Conservation (phyloP, 2,797 vertebrate genomes). For the Arctocebus calabarensis region DNA sequence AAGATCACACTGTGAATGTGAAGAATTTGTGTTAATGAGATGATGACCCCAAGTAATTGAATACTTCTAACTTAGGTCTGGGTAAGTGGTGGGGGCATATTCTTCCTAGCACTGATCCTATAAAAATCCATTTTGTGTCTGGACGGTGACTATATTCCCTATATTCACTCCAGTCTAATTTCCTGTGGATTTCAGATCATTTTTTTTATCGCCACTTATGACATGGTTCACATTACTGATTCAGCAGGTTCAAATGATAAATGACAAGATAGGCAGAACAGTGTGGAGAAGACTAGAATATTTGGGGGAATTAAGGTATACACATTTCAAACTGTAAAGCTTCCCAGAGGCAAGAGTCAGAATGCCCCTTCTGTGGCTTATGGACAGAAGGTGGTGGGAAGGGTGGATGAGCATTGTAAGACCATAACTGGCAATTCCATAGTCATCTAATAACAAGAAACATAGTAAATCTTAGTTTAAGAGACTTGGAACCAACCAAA, state of each 20-base stretch:
- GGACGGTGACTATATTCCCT: not conserved
- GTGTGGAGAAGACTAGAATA: not conserved
- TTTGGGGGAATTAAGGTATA: not conserved
- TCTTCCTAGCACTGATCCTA: not conserved
- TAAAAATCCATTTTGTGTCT: conserved; percentile 3
- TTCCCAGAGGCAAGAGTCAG: not conserved
- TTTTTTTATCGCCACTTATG: conserved; percentile 22
- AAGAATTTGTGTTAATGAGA: not conserved
- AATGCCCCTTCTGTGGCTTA: not conserved
- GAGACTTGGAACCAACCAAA: not conserved
- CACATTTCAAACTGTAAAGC: not conserved
- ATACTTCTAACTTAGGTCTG: not conserved
- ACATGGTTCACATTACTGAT: conserved; percentile 40
- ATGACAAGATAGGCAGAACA: conserved; percentile 13
- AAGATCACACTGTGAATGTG: not conserved
- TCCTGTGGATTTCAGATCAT: conserved; percentile 4
- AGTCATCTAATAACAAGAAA: not conserved
- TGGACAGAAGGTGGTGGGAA: not conserved
- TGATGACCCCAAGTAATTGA: not conserved
- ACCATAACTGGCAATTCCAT: not conserved
- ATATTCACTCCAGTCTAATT: conserved; percentile 14
- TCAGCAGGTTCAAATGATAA: conserved; percentile 53
- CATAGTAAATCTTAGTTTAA: not conserved
- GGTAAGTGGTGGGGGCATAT: not conserved
- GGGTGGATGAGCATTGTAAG: not conserved